Percentiles rank a stretch among this genome's conserved stretches.
Conservation (phyloP, 1,140 invertebrate species). For the Armadillidium nasatum region DNA sequence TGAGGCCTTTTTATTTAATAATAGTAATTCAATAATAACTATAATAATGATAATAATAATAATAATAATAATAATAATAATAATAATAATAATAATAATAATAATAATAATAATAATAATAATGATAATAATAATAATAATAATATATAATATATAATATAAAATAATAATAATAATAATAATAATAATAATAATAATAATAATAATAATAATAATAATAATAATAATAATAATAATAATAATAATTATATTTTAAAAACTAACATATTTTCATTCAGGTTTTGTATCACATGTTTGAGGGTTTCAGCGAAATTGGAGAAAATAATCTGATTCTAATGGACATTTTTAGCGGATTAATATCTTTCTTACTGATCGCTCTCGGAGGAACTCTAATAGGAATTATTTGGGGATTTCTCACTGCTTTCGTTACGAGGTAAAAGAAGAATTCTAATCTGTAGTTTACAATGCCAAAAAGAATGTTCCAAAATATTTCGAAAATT, state of each 20-base stretch:
- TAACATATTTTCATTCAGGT: slow-evolving; percentile 56
- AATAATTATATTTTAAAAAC: background rate
- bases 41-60: background rate
- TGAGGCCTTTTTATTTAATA: no score
- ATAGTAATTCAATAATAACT: background rate
- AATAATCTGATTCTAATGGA: slow-evolving; percentile 64
- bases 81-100: slow-evolving; percentile 1
- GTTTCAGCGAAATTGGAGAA: slow-evolving; percentile 78
- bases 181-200: slow-evolving; percentile 1
- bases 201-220: background rate
- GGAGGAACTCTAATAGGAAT: slow-evolving; percentile 91
- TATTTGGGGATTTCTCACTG: slow-evolving; percentile 90
- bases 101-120: background rate
- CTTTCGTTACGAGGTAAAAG: slow-evolving; percentile 74
- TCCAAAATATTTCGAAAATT: background rate
- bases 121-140: background rate
- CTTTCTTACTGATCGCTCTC: slow-evolving; percentile 89
- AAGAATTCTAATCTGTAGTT: background rate
- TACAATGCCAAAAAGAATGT: background rate
- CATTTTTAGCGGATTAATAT: slow-evolving; percentile 75
- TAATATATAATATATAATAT: no score
- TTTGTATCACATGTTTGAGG: slow-evolving; percentile 91
- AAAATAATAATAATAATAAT: background rate
- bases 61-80: background rate
- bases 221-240: background rate